Evolutionary conservation across 2,113 vertebrate species (phyloP).

Genomic region (Etia nguti): DNA sequence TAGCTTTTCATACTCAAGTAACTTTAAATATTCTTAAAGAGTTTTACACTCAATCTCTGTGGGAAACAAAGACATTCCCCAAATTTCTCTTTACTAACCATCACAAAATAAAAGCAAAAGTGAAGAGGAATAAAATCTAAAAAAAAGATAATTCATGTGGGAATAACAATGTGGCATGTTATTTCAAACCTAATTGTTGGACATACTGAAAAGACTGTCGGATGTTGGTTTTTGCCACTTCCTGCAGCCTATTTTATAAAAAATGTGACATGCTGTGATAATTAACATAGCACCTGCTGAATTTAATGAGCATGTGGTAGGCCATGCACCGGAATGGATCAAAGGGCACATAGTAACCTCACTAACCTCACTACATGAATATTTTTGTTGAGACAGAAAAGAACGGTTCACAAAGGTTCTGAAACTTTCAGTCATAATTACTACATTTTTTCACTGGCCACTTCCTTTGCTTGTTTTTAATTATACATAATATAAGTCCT

Average conservation of each 20-base stretch:
- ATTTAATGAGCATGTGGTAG: background rate
- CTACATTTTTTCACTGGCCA: fast-evolving
- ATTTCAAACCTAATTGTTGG: background rate
- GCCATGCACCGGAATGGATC: background rate
- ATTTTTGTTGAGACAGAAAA: background rate
- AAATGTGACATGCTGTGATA: background rate
- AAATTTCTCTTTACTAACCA: background rate
- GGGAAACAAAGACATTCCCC: background rate
- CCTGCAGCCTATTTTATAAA: background rate
- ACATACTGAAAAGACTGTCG: background rate
- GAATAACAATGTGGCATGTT: background rate
- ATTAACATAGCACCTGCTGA: background rate
- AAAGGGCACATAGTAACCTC: background rate
- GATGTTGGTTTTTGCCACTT: background rate
- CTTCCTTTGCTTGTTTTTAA: background rate
- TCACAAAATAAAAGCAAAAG: fast-evolving
- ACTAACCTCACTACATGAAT: background rate
- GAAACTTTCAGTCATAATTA: background rate
- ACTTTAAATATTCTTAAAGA: background rate
- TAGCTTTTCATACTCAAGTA: background rate
- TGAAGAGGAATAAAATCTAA: background rate
- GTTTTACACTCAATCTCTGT: background rate
- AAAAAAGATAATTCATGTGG: background rate
- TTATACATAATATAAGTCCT: background rate
- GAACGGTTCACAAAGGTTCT: background rate